phyloP scores from a whole-genome alignment of 2,113 vertebrate species.

The Pavo muticus region DNA sequence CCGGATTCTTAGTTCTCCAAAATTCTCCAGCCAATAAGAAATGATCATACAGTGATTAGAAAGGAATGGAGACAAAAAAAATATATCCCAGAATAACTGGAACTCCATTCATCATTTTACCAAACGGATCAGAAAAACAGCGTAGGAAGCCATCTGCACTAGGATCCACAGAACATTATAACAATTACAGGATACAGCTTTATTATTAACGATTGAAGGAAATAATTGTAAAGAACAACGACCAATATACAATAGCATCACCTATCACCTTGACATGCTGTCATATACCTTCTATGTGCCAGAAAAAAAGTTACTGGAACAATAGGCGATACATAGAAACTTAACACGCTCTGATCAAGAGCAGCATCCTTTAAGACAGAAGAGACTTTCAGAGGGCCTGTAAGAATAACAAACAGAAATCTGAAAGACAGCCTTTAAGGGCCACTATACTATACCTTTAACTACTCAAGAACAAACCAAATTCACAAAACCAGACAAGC shows the following conservation, averaged over 20 bases:
- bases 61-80: not conserved
- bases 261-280: not conserved
- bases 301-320: not conserved
- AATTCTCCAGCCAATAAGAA: not conserved
- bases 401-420: accelerated
- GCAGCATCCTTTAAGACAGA: accelerated
- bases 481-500: accelerated
- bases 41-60: not conserved
- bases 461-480: not conserved
- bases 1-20: not conserved
- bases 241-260: not conserved
- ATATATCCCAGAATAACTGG: not conserved
- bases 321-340: accelerated
- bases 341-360: accelerated
- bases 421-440: not conserved
- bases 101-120: not conserved
- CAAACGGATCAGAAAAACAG: not conserved
- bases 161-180: not conserved
- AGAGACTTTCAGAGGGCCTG: accelerated
- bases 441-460: accelerated
- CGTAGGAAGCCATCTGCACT: not conserved
- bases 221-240: not conserved
- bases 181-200: not conserved
- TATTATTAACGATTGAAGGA: no score
- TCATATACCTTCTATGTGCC: accelerated